These are phyloP conservation scores for Tenthredo mesomela DNA, from an alignment of 2,888 invertebrate species.

Conservation along the genomic window DNA sequence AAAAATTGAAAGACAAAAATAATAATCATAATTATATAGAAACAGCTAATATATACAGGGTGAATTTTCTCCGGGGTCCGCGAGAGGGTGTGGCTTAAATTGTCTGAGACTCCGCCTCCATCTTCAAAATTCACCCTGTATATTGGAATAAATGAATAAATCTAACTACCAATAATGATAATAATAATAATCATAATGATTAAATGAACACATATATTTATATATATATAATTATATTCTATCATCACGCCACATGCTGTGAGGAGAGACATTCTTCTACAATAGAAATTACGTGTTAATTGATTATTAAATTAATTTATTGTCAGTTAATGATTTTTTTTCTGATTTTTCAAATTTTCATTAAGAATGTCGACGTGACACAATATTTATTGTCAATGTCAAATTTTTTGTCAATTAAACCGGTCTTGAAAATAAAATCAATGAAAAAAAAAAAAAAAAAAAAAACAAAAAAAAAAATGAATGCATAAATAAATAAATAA, in stretches of 20 bases:
- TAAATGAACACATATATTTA: conserved; percentile 21
- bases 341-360: neutral
- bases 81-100: no score
- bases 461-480: neutral
- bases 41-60: no score
- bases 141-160: neutral
- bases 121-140: no score
- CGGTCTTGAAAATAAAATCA: neutral
- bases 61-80: no score
- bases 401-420: neutral
- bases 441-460: neutral
- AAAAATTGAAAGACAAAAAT: neutral
- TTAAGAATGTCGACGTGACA: no score
- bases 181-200: conserved; percentile 15
- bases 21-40: neutral
- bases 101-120: no score
- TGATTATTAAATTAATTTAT: neutral
- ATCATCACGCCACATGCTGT: conserved; percentile 1
- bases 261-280: conserved; percentile 37
- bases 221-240: neutral
- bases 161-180: neutral
- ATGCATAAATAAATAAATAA: neutral
- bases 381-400: no score
- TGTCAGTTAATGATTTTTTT: neutral
- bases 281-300: neutral